Conservation (phyloP, 2,888 invertebrate genomes). For the Metallyticus violacea region DNA sequence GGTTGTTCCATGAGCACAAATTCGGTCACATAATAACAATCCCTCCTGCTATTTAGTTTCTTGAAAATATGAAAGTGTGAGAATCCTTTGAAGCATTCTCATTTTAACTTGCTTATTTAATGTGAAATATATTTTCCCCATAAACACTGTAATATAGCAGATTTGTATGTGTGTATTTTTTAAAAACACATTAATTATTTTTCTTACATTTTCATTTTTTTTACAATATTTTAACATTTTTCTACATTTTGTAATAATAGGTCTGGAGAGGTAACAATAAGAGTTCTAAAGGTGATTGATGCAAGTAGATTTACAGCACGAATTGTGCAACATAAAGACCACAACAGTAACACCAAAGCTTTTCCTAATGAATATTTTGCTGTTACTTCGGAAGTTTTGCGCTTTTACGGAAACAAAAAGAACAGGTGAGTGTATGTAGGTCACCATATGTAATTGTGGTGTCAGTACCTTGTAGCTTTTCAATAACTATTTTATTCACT, state of each 20-base stretch:
- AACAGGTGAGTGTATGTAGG: conserved; percentile 41
- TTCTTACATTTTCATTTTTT: not conserved
- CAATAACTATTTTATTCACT: too few species aligned
- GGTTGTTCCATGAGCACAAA: too few species aligned
- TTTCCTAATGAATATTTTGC: conserved; percentile 37
- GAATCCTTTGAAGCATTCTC: too few species aligned
- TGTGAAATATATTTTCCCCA: too few species aligned
- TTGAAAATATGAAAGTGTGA: too few species aligned
- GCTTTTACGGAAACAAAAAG: conserved; percentile 37
- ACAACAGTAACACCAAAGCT: conserved; percentile 35
- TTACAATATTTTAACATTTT: conserved; percentile 5
- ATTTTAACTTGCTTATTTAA: too few species aligned
- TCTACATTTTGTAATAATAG: conserved; percentile 37
- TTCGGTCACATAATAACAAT: too few species aligned
- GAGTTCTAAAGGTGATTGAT: conserved; percentile 55
- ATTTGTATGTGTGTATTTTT: too few species aligned
- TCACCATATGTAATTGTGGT: too few species aligned
- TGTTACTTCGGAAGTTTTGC: conserved; percentile 37
- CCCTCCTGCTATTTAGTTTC: too few species aligned
- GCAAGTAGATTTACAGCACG: conserved; percentile 63
- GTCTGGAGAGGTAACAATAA: conserved; percentile 56
- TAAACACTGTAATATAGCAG: too few species aligned
- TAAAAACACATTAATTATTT: not conserved
- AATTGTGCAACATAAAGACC: conserved; percentile 48
- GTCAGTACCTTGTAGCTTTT: too few species aligned